Base-by-base conservation (phyloP, 2,888 invertebrate species). In the Mythimna ferrago region DNA sequence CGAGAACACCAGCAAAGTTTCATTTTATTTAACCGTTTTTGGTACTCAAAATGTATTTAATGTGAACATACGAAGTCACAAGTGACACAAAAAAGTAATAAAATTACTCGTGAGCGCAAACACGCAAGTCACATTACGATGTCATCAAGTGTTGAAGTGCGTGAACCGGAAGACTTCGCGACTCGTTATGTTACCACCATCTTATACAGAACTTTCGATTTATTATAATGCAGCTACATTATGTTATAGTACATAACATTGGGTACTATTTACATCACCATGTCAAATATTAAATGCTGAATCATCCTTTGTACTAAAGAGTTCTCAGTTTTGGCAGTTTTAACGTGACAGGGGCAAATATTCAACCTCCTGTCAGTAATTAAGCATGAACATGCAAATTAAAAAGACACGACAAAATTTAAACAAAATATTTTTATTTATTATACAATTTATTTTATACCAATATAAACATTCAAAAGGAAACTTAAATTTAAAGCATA, bases 111-210 rank as follows among this genome's bases (percentile, higher is more conserved):
- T 7, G 44, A 76, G 9, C 38, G 58, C 65, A 60, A 60, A 81
- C 84, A 86, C 80, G 84, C 78, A 66, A 68, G 44, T 79, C 54
- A 70, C 71, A 73, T 82, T 82, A 75, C 41, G 57, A 60, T 76
- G 71, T 76, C 75, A 78, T 83, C 78, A 72, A 73, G 61, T n/a
- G 61, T 41, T 61, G 41, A 21, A 61, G 58, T 79, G 76, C 76
- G 74, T 67, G 71, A 78, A 72, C 70, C 78, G 78, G 85, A 75
- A 78, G 77, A 84, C 60, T 75, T 75, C 61, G 54, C 35, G 16
- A 48, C 71, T 75, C 61, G 67, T 74, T 77, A 75, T 66, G 56
- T 70, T 65, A 63, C 67, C 62, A 72, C 57, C 64, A 57, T 75
- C 48, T 57, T 62, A 48, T 10, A 32, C 48, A 76, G 38, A 71